Evolutionary conservation across 2,888 invertebrate genomes (phyloP), one percentile per base, ranked within the genome.

Genomic region (Uloborus plumipes): DNA sequence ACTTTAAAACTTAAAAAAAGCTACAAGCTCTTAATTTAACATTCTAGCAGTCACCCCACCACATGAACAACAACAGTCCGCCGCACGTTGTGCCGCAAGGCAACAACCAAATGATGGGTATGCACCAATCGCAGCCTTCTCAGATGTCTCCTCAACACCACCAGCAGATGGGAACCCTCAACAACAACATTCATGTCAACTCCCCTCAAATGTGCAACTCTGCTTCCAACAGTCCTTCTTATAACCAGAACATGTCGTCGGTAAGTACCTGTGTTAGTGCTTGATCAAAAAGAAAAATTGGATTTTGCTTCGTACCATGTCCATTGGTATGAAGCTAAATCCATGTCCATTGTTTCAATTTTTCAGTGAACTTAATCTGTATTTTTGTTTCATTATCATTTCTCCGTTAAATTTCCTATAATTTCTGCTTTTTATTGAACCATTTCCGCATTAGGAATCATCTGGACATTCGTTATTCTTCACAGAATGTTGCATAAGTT

Each of bases 1-100:
- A 9, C 9, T 26, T 3, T 26, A 4, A 26, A 26, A 26, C 26
- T 26, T n/a, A n/a, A n/a, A n/a, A n/a, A n/a, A n/a, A 31, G 31
- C 31, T 31, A 11, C 2, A 11, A 39, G 39, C 9, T 39, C n/a
- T 39, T 39, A 39, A 39, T 39, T 39, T 39, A 11, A 15, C 22
- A 18, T 67, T 69, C 0, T 22, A 77, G 77, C 83, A 83, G 47
- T 77, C 76, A 7, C 77, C 83, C 26, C 83, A 77, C 15, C 83
- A 83, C 39, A 71, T 76, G 71, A 75, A 64, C 26, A 58, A 49
- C 39, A 77, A 77, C 64, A 83, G 83, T 22, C 83, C 83, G 6
- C 83, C 83, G 58, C 83, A 83, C 31, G 66, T 72, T 13, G 53
- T 83, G 55, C 83, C 92, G 91, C 83, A 90, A 91, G 72, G 64